These are phyloP conservation scores for Sialia sialis DNA, from an alignment of 2,113 vertebrate genomes.

Conservation along the genomic window DNA sequence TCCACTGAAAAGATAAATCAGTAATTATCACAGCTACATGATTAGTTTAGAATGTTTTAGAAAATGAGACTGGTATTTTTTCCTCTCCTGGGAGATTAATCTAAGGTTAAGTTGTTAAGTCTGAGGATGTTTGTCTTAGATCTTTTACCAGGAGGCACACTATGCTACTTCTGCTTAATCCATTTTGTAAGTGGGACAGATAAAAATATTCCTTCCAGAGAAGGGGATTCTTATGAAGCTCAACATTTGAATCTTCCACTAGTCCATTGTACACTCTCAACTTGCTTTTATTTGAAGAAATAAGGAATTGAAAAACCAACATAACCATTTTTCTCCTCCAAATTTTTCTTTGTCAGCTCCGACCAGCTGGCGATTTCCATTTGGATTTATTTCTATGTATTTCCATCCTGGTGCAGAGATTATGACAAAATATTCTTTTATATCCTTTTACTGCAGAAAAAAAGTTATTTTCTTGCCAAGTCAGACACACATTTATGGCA, in stretches of 20 bases:
- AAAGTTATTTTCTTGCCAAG: slow-evolving; percentile 22
- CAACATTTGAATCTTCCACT: background rate
- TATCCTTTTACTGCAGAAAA: slow-evolving; percentile 15
- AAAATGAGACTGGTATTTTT: background rate
- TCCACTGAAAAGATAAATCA: background rate
- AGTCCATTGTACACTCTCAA: background rate
- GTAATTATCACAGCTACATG: slow-evolving; percentile 9
- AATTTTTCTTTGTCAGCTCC: slow-evolving; percentile 15
- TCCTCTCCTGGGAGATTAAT: background rate
- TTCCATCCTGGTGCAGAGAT: slow-evolving; percentile 29
- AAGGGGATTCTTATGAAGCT: background rate
- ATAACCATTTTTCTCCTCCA: slow-evolving; percentile 7
- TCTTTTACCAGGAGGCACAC: slow-evolving; percentile 15
- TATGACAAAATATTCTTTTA: slow-evolving; percentile 41
- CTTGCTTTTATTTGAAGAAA: slow-evolving; percentile 28
- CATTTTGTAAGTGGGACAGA: slow-evolving; percentile 18
- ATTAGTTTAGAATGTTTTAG: slow-evolving; percentile 10
- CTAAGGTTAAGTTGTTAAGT: background rate
- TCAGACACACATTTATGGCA: slow-evolving; percentile 32
- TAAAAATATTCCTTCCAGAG: background rate
- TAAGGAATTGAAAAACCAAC: background rate
- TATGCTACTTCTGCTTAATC: slow-evolving; percentile 13
- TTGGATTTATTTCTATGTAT: slow-evolving; percentile 24
- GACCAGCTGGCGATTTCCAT: slow-evolving; percentile 12
- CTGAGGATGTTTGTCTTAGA: slow-evolving; percentile 28